Base-by-base conservation (phyloP, 1,140 invertebrate genomes). In the Zophobas atratus region DNA sequence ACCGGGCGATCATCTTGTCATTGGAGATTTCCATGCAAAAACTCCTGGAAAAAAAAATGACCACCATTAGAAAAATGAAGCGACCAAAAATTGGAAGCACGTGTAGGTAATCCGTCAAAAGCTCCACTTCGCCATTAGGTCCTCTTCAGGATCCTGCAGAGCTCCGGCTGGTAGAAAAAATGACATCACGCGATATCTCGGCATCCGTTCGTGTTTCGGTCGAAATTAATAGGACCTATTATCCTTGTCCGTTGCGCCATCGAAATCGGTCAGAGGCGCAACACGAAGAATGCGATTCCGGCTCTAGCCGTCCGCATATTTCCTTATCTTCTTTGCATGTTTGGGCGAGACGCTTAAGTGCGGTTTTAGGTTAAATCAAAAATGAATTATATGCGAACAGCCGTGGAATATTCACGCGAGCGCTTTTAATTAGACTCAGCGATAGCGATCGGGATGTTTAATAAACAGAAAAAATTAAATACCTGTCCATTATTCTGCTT, bases 301-400 rank as follows among this genome's bases (percentile, higher is more conserved):
- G 56, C 36, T 60, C 53, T 34, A 4, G 43, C 8, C 20, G 43
- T 46, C 43, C 43, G 20, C 49, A 53, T 53, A 53, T 35, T 38
- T 36, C 36, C 36, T 60, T 60, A 60, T 60, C 56, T 60, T 2
- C 36, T 60, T 6, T 38, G 56, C 56, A 60, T 60, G 38, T 60
- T 60, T 60, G 56, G 56, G 38, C 56, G 4, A 20, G 56, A 39
- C 36, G 53, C 56, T 60, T 60, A 60, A 60, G 56, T 60, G 56
- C 56, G 32, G 36, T 60, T 60, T 38, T 35, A 60, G 56, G 56
- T 60, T 60, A 60, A 35, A 33, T 57, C 56, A 5, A 20, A 36
- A 36, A 60, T 60, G 43, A 46, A 8, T 6, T 53, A 53, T 53
- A 2, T 53, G 4, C 20, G 2, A 20, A 20, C 8, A 3, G 43